Evolutionary conservation across 2,113 vertebrate genomes (phyloP), one percentile per base, ranked within the genome.

Genomic region (Scophthalmus maximus): DNA sequence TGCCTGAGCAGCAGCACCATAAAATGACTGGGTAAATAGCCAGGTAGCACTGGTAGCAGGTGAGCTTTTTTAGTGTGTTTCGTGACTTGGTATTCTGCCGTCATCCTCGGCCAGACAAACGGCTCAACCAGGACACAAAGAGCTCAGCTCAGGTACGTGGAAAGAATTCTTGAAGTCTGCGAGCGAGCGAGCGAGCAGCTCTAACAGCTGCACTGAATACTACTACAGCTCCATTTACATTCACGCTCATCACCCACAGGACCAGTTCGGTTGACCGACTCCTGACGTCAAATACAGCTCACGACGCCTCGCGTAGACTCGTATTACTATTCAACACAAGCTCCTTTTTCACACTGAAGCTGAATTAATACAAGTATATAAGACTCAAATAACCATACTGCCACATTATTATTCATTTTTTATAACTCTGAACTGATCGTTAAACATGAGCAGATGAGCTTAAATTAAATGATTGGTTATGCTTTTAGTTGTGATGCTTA

Each of bases 141-240:
- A 73, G 29, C 11, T 6, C n/a, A n/a, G 57, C 68, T 61, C 81
- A 75, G 71, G 80, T 86, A 86, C 68, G 62, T 76, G 76, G 63
- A 50, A 51, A 32, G 66, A 80, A 89, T 90, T 87, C 81, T 83
- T 83, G 55, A 78, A 61, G 26, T 34, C 55, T 73, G 61, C 34
- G 8, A 29, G 23, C 44, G 76, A 61, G 26, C 30, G 58, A 76
- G 61, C 34, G 8, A 29, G 23, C 44, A 1, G 52, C 40, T 60
- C 61, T n/a, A 7, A 64, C 46, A 66, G 76, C 78, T 78, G 82
- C 73, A 51, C 29, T 73, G 15, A 70, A 40, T 55, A 49, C 66
- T 55, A 49, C 66, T 59, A 56, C 74, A 25, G 32, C 50, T 46
- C 56, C 42, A 47, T 73, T 78, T 69, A 27, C 66, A 73, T 49